Evolutionary conservation across 2,888 invertebrate species (phyloP), one percentile per base, ranked within the genome.

Genomic region (Gryllus longicercus): DNA sequence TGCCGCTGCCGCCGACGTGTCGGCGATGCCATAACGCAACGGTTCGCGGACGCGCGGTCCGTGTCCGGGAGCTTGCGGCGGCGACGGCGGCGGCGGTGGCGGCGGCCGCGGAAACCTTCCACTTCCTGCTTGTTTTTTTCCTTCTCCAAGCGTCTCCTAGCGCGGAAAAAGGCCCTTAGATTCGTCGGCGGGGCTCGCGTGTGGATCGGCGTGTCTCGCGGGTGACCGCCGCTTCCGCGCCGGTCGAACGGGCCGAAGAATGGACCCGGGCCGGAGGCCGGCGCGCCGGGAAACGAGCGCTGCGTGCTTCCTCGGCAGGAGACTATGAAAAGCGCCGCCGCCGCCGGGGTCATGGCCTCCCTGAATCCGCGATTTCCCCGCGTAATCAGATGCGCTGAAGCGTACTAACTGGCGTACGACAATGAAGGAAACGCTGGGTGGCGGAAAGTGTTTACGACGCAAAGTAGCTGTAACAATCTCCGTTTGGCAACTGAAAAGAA

Each of bases 131-230:
- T 63, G 63, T 16, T 63, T 63, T 63, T 16, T 63, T 63, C 25
- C 25, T 38, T 38, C 4, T 38, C 25, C 25, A 38, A 38, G 63
- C 18, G 63, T 63, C 16, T 63, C 18, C 18, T 14, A 16, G 16
- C 63, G 63, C 63, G 63, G 63, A 63, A 63, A 63, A 63, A 63
- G 63, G 18, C 63, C 63, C 63, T 63, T 63, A 63, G 63, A 14
- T 63, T 63, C 63, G 63, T 63, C 63, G 63, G 14, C 63, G 14
- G 63, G 16, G 63, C 63, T 63, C 63, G 63, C 18, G 63, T 63
- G 63, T 63, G 63, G 63, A 63, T 63, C 16, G 63, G 16, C 16
- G 5, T 18, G 63, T 18, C 63, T 18, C 18, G 25, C 25, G 25
- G 25, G 25, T 38, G 25, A 38, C 25, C 25, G 25, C 25, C 16